Evolutionary conservation across 2,113 vertebrate genomes (phyloP).

Genomic region (Elaphurus davidianus): DNA sequence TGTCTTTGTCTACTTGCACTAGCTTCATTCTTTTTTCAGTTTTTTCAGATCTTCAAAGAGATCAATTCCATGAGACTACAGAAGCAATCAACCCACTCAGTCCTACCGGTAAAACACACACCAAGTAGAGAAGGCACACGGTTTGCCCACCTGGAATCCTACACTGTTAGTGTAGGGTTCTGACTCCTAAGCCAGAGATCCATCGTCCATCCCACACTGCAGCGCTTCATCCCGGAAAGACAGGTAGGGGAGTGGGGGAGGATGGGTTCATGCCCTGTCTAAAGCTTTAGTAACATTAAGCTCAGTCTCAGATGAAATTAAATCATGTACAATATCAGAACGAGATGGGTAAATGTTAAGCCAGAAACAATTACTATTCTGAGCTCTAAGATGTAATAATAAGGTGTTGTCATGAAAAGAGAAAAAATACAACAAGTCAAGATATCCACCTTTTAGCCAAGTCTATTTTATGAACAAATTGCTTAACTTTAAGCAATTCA

Average conservation of each 20-base stretch:
- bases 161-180: background rate
- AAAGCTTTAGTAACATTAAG: background rate
- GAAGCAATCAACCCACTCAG: background rate
- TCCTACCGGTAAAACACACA: background rate
- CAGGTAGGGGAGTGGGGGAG: fast-evolving
- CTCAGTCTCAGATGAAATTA: background rate
- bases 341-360: background rate
- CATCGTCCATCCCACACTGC: background rate
- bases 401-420: background rate
- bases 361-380: background rate
- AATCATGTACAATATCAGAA: background rate
- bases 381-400: background rate
- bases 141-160: background rate
- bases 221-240: background rate
- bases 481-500: background rate
- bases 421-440: background rate
- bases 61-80: background rate
- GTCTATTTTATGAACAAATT: background rate
- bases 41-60: conserved; percentile 2
- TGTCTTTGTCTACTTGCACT: background rate
- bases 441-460: background rate
- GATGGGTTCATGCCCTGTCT: background rate
- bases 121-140: background rate
- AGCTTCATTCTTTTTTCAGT: background rate
- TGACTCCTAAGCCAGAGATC: background rate